These are phyloP conservation scores for Parascotia fuliginaria DNA, from an alignment of 2,888 invertebrate species.

Conservation along the genomic window DNA sequence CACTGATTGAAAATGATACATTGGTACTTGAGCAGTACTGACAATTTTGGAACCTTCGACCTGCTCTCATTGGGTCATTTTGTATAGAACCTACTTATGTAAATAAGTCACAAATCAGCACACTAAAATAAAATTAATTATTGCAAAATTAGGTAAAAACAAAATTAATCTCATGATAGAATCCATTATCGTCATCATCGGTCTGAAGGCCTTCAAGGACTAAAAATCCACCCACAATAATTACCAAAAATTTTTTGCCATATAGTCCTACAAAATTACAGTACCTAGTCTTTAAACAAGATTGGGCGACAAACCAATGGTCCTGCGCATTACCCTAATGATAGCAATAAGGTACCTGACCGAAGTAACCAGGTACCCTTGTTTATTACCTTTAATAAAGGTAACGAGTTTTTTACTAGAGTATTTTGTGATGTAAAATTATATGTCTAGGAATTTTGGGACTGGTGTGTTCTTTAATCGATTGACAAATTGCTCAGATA, in stretches of 20 bases:
- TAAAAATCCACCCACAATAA: neutral
- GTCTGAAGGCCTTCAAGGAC: neutral
- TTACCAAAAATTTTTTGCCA: slow-evolving; percentile 29
- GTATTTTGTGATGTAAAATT: slow-evolving; percentile 57
- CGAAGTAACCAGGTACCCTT: slow-evolving; percentile 60
- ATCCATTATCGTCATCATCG: no score
- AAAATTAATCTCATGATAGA: no score
- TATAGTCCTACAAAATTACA: slow-evolving; percentile 34
- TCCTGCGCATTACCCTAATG: slow-evolving; percentile 67
- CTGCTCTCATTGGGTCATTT: no score
- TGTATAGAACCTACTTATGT: no score
- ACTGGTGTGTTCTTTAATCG: slow-evolving; percentile 36
- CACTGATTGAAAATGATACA: no score
- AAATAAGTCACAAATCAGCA: no score
- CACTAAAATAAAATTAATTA: no score
- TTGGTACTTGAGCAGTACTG: no score
- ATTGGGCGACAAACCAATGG: slow-evolving; percentile 61
- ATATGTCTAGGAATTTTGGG: slow-evolving; percentile 58
- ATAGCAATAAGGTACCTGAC: slow-evolving; percentile 61
- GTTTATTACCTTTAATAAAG: slow-evolving; percentile 77
- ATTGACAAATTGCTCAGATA: slow-evolving; percentile 30
- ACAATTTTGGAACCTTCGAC: no score
- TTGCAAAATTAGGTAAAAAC: no score
- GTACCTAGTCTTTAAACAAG: slow-evolving; percentile 32
- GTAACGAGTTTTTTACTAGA: slow-evolving; percentile 73